A percentile compares a stretch with the other conserved stretches of the same genome.
phyloP scores from a whole-genome alignment of 2,113 vertebrate species.

The Synodontis membranacea region DNA sequence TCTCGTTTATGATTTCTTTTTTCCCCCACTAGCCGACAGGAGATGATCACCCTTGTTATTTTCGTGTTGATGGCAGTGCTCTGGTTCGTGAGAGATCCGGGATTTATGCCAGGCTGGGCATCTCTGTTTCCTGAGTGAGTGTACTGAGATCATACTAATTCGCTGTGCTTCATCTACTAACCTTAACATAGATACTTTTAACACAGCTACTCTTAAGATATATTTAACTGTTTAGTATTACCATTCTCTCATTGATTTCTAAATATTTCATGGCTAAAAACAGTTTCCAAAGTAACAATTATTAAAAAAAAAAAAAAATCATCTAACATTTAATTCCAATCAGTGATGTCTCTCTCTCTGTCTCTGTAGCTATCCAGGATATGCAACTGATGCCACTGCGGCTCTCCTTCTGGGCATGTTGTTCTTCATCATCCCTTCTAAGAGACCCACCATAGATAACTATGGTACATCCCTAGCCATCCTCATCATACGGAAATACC shows the following conservation, averaged over 20 bases:
- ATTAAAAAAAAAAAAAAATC: no score
- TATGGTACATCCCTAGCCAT: slow-evolving; percentile 61
- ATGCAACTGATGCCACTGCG: slow-evolving; percentile 84
- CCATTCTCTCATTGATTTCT: not conserved
- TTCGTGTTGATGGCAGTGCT: slow-evolving; percentile 84
- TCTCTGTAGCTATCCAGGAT: slow-evolving; percentile 74
- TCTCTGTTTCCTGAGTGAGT: slow-evolving; percentile 84
- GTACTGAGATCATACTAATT: slow-evolving; percentile 4
- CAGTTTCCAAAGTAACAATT: not conserved
- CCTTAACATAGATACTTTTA: not conserved
- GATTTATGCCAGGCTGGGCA: slow-evolving; percentile 87
- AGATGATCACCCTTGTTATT: slow-evolving; percentile 79
- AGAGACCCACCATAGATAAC: slow-evolving; percentile 67
- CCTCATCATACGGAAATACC: not conserved
- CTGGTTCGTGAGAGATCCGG: slow-evolving; percentile 88
- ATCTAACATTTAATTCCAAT: not conserved
- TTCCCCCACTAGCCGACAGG: slow-evolving; percentile 75
- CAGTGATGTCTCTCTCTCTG: slow-evolving; percentile 21
- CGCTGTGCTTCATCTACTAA: not conserved
- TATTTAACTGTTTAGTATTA: not conserved
- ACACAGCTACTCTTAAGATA: no score
- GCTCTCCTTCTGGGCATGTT: slow-evolving; percentile 84
- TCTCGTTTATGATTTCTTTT: not conserved
- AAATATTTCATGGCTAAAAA: not conserved
- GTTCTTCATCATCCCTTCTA: slow-evolving; percentile 85